Base-by-base conservation (phyloP, 2,113 vertebrate genomes). In the Meriones unguiculatus region DNA sequence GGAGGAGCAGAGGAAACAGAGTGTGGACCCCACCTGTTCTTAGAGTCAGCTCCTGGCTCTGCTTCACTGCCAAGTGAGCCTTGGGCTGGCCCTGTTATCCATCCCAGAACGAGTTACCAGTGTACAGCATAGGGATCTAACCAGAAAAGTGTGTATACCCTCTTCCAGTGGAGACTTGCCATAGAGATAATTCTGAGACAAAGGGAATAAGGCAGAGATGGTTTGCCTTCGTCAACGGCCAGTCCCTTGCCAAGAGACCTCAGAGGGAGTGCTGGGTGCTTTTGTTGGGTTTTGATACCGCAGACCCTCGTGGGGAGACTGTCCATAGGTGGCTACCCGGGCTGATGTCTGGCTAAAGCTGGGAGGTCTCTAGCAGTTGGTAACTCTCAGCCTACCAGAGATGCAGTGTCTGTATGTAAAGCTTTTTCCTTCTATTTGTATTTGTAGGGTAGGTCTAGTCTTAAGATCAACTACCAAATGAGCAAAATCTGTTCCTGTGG, bases 51-150 rank as follows among this genome's bases (percentile, higher is more conserved):
- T 70, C 22, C 59, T 20, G 20, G 14, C 20, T 82, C 57, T 46
- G 46, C 11, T 25, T 70, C 64, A 28, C 0, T 78, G 25, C 80
- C 9, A 28, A 84, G 18, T 30, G 78, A n/a, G 24, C 28, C 46
- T 25, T 20, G 17, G 65, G n/a, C 7, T 1, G 59, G 9, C 24
- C 4, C 20, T 1, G 10, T 10, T 41, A 4, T 25, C 20, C n/a
- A 59, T 2, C 32, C 4, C 5, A 30, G 65, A 75, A 46, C 22
- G 32, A 25, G n/a, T 35, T 41, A 77, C 38, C 38, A 62, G 41
- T 17, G 50, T 85, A 46, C 64, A 20, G 18, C 25, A 52, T 25
- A 46, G 75, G 57, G n/a, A 12, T 35, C 75, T 46, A 22, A 54
- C 35, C 35, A 72, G 50, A 32, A 32, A 41, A 57, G 64, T 30